Conservation (phyloP, 2,113 vertebrate species). For the Saccopteryx leptura region DNA sequence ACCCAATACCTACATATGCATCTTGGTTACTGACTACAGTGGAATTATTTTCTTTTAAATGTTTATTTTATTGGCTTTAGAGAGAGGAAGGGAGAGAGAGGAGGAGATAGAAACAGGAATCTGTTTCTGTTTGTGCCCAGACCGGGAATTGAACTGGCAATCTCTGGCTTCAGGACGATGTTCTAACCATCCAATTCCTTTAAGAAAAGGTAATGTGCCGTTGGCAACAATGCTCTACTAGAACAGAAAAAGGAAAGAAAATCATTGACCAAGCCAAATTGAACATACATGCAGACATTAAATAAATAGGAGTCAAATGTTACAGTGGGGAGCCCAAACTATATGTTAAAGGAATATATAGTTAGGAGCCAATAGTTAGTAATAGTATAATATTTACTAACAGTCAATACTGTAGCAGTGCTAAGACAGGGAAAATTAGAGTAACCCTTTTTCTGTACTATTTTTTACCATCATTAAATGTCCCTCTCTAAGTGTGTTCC, state of each 20-base stretch:
- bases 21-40: background rate
- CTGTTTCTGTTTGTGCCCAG: too few relatives aligned
- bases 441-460: background rate
- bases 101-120: too few relatives aligned
- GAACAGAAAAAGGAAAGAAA: background rate
- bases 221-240: background rate
- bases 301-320: background rate
- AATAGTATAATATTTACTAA: background rate
- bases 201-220: background rate
- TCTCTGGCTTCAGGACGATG: too few relatives aligned
- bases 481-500: background rate
- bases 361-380: background rate
- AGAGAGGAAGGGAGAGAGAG: too few relatives aligned
- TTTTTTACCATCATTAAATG: background rate
- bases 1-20: background rate
- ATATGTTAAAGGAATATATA: background rate
- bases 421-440: background rate
- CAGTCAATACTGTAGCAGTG: background rate
- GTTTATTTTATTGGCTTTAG: too few relatives aligned
- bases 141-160: too few relatives aligned
- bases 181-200: background rate
- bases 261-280: background rate
- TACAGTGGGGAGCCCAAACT: background rate
- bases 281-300: background rate
- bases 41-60: background rate